Conservation (phyloP, 2,113 vertebrate species). For the Butorides virescens region DNA sequence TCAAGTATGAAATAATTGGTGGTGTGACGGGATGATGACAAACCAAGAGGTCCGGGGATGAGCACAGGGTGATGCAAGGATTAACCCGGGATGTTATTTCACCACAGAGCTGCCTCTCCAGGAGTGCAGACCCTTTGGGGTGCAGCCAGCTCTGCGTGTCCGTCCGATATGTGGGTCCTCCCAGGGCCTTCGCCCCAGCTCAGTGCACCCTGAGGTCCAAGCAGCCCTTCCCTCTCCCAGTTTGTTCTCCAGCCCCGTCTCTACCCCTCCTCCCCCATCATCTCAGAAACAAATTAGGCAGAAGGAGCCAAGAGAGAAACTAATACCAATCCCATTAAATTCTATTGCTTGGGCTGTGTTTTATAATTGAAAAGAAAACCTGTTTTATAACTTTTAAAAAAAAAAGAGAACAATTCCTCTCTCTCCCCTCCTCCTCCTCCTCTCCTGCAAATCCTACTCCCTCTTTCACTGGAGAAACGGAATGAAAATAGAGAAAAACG, state of each 20-base stretch:
- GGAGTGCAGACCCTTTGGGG: neutral
- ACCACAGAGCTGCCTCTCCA: neutral
- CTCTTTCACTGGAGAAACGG: neutral
- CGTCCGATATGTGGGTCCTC: neutral
- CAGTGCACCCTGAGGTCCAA: fast-evolving
- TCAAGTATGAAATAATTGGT: neutral
- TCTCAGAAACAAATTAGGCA: neutral
- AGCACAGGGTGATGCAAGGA: neutral
- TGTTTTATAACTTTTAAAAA: neutral
- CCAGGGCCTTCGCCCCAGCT: neutral
- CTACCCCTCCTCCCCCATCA: neutral
- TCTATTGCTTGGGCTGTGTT: neutral
- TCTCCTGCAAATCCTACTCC: neutral
- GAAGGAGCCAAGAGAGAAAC: neutral
- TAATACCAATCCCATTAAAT: neutral
- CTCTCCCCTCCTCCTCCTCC: neutral
- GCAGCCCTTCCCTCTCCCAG: neutral
- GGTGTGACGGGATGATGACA: neutral
- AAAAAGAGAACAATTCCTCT: neutral
- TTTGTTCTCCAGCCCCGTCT: neutral
- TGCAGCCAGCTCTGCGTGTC: neutral
- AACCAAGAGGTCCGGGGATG: neutral
- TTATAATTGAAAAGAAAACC: neutral
- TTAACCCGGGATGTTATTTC: neutral
- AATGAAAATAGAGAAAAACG: neutral